A percentile compares a stretch with the other conserved stretches of the same genome.
These are phyloP conservation scores for Mycalesis mineus DNA, from an alignment of 2,888 invertebrate genomes.

Conservation along the genomic window DNA sequence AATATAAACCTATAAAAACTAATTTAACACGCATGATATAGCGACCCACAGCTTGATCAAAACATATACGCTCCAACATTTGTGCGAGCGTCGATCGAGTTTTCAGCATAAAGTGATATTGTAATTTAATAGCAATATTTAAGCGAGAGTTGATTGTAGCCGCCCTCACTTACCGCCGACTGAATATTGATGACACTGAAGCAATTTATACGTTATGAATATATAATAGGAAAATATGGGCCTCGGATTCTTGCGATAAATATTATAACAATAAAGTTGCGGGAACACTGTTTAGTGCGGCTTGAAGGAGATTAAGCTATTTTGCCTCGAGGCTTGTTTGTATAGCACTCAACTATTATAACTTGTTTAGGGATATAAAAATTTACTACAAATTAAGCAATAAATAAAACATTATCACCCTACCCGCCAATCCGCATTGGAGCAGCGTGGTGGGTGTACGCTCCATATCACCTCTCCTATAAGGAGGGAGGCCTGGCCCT, in stretches of 20 bases:
- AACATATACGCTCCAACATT: background rate
- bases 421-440: no score
- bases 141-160: conserved; percentile 34
- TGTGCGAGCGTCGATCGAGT: background rate
- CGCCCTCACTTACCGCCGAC: conserved; percentile 41
- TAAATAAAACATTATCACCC: no score
- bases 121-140: conserved; percentile 32
- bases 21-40: no score
- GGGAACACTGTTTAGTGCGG: background rate
- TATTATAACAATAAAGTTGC: conserved; percentile 44
- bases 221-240: conserved; percentile 61
- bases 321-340: background rate
- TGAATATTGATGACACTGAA: conserved; percentile 71
- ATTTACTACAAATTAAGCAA: no score
- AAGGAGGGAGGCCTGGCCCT: no score
- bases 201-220: conserved; percentile 76
- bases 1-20: no score
- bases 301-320: background rate
- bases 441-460: no score
- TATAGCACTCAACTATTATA: no score
- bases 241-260: conserved; percentile 59
- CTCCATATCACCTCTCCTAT: no score
- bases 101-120: conserved; percentile 27
- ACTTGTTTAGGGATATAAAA: no score
- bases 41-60: no score